phyloP scores from a whole-genome alignment of 35 echinoderm and acorn worm species.

The Stichopus chloronotus region DNA sequence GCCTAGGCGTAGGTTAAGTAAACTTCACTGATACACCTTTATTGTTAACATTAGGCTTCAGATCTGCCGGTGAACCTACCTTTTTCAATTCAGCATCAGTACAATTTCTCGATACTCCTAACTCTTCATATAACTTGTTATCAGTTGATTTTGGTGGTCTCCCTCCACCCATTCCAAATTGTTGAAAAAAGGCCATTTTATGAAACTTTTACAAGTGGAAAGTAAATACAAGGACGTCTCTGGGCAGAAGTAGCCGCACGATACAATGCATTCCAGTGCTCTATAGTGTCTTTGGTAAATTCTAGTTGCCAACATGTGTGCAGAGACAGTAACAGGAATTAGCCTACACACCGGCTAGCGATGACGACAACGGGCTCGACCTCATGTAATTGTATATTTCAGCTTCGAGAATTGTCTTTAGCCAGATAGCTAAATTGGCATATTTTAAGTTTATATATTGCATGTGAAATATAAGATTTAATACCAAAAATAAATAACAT shows the following conservation, averaged over 20 bases:
- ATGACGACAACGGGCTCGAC: too few species aligned
- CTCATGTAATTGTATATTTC: too few species aligned
- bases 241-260: background rate
- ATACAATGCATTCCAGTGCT: background rate
- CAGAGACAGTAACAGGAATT: too few species aligned
- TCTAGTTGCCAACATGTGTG: too few species aligned
- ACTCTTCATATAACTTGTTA: slow-evolving; percentile 78
- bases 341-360: too few species aligned
- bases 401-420: too few species aligned
- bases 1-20: slow-evolving; percentile 17
- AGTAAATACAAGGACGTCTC: too few species aligned
- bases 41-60: background rate
- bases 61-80: slow-evolving; percentile 36
- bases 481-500: too few species aligned
- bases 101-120: slow-evolving; percentile 81
- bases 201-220: background rate
- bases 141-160: slow-evolving; percentile 58
- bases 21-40: too few species aligned
- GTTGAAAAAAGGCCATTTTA: slow-evolving; percentile 58
- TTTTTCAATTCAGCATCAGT: slow-evolving; percentile 83
- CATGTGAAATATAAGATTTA: too few species aligned
- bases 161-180: slow-evolving; percentile 24
- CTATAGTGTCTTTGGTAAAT: background rate
- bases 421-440: too few species aligned
- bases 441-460: too few species aligned